Evolutionary conservation across 1,140 invertebrate species (phyloP), one percentile per base, ranked within the genome.

Genomic region (Melitaea cinxia): DNA sequence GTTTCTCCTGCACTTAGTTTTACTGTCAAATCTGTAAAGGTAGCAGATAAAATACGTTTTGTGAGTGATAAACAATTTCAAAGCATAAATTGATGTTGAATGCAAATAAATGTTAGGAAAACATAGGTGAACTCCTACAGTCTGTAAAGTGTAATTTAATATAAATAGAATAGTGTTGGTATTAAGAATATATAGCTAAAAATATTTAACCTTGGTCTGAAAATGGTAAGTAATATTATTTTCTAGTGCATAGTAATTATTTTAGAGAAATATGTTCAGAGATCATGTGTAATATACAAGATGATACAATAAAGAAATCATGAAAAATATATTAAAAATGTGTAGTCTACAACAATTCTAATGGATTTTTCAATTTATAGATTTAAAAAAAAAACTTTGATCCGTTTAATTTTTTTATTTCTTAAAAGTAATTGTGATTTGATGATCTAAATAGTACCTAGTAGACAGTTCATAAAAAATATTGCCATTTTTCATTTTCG

Each of bases 171-270:
- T 19, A 57, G 54, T 42, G 37, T 55, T 55, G 56, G 53, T 65
- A 57, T n/a, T n/a, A n/a, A n/a, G n/a, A n/a, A n/a, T 6, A 47
- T 15, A 30, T 17, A 56, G 35, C 28, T 64, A 54, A 58, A 30
- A 67, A 67, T 61, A 52, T 73, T 67, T 77, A 77, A 77, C 77
- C 75, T 80, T 80, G 75, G 73, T 70, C 57, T 65, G 62, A 73
- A 75, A 77, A 73, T 76, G 73, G 77, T 80, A 60, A 70, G 75
- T 66, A 42, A 42, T 42, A 42, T 17, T 42, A 66, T 63, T 53
- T 55, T 68, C 47, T 59, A 45, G 15, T 45, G 17, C n/a, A 21
- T 45, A 23, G 19, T 47, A 23, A n/a, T 21, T 47, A 47, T 47
- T 47, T 47, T 47, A 15, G 2, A 39, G 15, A 6, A 12, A 17